Evolutionary conservation across 1,140 invertebrate species (phyloP).

Genomic region (Papilio aristodemus): DNA sequence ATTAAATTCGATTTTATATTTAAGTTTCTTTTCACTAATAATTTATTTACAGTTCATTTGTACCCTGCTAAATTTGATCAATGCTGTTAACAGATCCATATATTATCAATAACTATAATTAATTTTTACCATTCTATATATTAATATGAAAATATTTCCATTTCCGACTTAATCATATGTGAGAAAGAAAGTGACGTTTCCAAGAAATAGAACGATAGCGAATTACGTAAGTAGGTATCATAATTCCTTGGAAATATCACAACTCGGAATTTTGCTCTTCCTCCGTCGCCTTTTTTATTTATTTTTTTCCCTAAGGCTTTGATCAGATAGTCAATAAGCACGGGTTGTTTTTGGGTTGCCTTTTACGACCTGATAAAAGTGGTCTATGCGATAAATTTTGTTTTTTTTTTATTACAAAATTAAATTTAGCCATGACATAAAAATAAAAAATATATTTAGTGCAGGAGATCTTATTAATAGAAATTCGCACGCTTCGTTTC

Average conservation of each 20-base stretch:
- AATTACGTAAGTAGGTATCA: slow-evolving; percentile 7
- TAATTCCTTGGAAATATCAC: slow-evolving; percentile 7
- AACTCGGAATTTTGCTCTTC: background rate
- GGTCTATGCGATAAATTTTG: background rate
- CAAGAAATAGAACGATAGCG: slow-evolving; percentile 3
- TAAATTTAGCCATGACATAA: background rate
- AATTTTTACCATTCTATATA: too few species aligned
- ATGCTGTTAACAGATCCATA: too few species aligned
- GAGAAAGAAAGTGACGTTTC: background rate
- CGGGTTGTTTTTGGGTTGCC: slow-evolving; percentile 3
- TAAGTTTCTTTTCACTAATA: too few species aligned
- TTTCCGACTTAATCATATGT: too few species aligned
- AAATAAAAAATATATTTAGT: background rate
- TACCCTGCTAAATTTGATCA: too few species aligned
- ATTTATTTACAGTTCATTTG: too few species aligned
- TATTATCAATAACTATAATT: too few species aligned
- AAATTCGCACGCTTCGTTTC: background rate
- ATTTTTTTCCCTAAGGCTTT: slow-evolving; percentile 13
- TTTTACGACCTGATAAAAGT: slow-evolving; percentile 19
- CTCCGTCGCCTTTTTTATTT: slow-evolving; percentile 11
- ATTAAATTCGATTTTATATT: too few species aligned
- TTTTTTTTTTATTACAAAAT: background rate
- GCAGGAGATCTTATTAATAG: background rate
- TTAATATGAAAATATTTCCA: too few species aligned
- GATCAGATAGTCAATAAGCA: background rate